Evolutionary conservation across 2,888 invertebrate genomes (phyloP).

Genomic region (Eupithecia tripunctaria): DNA sequence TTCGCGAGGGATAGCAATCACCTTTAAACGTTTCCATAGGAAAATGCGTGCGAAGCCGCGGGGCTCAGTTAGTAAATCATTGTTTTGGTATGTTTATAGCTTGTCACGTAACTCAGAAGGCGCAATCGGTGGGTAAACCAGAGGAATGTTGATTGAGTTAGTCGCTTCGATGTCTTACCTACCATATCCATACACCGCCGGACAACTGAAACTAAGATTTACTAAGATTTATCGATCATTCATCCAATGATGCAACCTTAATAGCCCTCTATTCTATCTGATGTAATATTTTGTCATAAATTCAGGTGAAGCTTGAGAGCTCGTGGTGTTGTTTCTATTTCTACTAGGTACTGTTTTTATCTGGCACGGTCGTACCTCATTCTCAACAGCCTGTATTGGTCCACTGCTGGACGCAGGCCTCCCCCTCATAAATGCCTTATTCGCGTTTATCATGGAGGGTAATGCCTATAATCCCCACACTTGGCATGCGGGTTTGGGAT

Average conservation of each 20-base stretch:
- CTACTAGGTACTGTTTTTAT: neutral
- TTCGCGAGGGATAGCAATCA: too few species aligned
- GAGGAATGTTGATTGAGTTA: constrained; percentile 68
- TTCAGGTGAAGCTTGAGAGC: constrained; percentile 13
- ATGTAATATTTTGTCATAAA: constrained; percentile 36
- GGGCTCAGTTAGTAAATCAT: too few species aligned
- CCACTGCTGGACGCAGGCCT: too few species aligned
- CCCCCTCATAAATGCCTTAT: too few species aligned
- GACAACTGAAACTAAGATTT: constrained; percentile 22
- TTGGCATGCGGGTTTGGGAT: too few species aligned
- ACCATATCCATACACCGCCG: neutral
- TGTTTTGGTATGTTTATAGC: neutral
- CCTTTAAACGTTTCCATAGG: too few species aligned
- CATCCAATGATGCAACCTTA: constrained; percentile 42
- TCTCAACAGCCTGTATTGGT: too few species aligned
- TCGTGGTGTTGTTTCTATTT: neutral
- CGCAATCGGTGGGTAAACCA: constrained; percentile 34
- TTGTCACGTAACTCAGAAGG: constrained; percentile 15
- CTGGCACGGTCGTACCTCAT: neutral
- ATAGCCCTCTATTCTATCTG: constrained; percentile 42
- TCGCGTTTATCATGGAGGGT: too few species aligned
- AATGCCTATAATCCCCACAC: too few species aligned
- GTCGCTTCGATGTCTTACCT: constrained; percentile 26
- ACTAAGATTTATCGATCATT: constrained; percentile 43
- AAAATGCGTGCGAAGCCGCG: too few species aligned